phyloP scores from a whole-genome alignment of 2,797 vertebrate genomes.

The Acomys russatus region DNA sequence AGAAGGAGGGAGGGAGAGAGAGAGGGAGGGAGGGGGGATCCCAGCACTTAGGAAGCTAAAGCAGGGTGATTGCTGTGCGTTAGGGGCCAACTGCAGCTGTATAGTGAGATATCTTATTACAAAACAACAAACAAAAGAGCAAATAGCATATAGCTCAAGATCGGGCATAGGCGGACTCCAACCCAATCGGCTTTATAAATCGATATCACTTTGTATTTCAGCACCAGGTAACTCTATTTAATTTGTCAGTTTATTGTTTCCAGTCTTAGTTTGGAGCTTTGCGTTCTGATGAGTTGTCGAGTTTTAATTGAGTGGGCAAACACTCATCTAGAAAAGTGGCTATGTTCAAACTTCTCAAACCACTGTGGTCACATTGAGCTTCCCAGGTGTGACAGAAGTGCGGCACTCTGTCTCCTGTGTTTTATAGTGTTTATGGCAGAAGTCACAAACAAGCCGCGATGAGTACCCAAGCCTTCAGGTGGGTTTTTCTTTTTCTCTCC shows the following conservation, averaged over 20 bases:
- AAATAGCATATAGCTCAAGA: slow-evolving; percentile 57
- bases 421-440: slow-evolving; percentile 38
- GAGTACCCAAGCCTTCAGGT: background rate
- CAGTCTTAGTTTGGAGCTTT: slow-evolving; percentile 63
- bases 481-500: background rate
- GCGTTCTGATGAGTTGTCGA: slow-evolving; percentile 60
- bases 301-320: slow-evolving; percentile 69
- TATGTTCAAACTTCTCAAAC: slow-evolving; percentile 19
- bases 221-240: slow-evolving; percentile 58
- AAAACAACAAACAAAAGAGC: slow-evolving; percentile 1
- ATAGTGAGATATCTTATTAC: background rate
- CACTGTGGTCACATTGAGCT: slow-evolving; percentile 33
- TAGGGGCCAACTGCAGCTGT: background rate
- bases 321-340: slow-evolving; percentile 66
- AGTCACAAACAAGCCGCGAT: background rate
- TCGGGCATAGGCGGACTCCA: slow-evolving; percentile 56
- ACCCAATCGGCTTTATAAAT: slow-evolving; percentile 71
- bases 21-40: background rate
- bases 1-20: background rate
- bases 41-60: background rate
- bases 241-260: slow-evolving; percentile 70
- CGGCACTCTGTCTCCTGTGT: background rate
- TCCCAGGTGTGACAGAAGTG: slow-evolving; percentile 50
- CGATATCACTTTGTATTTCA: slow-evolving; percentile 61
- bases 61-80: background rate